These are phyloP conservation scores for Apocheima hispidaria DNA, from an alignment of 2,888 invertebrate species.

Conservation along the genomic window DNA sequence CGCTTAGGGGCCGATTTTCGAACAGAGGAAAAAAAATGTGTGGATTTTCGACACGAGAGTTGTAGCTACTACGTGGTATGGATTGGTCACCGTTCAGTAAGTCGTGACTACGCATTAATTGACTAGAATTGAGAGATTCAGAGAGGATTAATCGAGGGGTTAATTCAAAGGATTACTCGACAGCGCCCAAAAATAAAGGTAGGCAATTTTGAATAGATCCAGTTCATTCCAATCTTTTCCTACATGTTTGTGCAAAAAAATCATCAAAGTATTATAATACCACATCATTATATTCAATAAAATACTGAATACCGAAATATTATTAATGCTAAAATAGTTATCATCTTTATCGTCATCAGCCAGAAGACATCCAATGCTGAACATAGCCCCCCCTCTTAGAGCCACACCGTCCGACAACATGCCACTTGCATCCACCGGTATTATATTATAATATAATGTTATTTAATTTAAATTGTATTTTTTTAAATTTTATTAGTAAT, in stretches of 20 bases:
- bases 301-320: no score
- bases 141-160: background rate
- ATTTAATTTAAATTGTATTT: no score
- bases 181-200: conserved; percentile 1
- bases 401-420: no score
- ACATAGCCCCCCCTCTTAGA: no score
- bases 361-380: no score
- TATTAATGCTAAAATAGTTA: no score
- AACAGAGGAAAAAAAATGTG: no score
- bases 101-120: conserved; percentile 41
- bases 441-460: no score
- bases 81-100: conserved; percentile 22
- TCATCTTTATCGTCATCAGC: no score
- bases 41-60: background rate
- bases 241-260: background rate
- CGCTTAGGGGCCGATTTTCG: background rate
- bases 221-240: background rate
- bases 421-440: no score
- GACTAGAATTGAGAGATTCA: conserved; percentile 8
- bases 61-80: background rate
- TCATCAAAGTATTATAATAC: background rate
- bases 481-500: no score
- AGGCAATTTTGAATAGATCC: background rate
- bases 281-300: no score
- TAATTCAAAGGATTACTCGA: conserved; percentile 1